Conservation (phyloP, 2,113 vertebrate genomes). For the Uropsilus gracilis region DNA sequence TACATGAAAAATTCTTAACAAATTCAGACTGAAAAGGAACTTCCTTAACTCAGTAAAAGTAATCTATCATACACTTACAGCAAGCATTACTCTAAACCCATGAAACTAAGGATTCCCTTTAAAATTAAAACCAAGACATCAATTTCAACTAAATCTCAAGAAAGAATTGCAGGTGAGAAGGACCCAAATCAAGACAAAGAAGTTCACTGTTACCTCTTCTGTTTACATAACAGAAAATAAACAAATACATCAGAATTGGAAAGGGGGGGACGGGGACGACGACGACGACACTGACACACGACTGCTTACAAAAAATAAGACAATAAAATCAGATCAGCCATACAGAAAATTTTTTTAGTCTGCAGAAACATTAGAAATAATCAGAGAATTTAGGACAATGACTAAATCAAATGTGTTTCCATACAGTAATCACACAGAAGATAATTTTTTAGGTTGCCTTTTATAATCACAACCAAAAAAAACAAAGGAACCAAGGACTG, state of each 20-base stretch:
- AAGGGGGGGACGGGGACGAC: too few relatives aligned
- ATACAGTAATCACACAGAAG: not conserved
- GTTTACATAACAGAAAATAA: not conserved
- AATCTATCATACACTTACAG: not conserved
- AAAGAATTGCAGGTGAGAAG: not conserved
- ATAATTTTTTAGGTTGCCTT: not conserved
- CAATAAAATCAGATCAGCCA: not conserved
- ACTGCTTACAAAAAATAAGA: not conserved
- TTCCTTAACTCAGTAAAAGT: not conserved
- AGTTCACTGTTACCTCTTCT: not conserved
- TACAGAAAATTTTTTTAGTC: not conserved
- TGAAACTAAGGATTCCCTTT: not conserved
- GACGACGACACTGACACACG: too few relatives aligned
- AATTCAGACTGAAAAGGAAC: not conserved
- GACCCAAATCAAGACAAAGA: not conserved
- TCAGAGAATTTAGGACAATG: not conserved
- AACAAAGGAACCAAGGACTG: not conserved
- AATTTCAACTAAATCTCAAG: not conserved
- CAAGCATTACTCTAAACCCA: not conserved
- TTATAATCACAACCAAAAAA: not conserved
- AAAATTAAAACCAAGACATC: not conserved
- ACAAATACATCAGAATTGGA: not conserved
- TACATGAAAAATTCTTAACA: not conserved
- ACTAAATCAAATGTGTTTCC: not conserved
- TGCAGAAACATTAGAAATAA: not conserved